phyloP scores from a whole-genome alignment of 2,797 vertebrate genomes.

The Sorex maritimensis region DNA sequence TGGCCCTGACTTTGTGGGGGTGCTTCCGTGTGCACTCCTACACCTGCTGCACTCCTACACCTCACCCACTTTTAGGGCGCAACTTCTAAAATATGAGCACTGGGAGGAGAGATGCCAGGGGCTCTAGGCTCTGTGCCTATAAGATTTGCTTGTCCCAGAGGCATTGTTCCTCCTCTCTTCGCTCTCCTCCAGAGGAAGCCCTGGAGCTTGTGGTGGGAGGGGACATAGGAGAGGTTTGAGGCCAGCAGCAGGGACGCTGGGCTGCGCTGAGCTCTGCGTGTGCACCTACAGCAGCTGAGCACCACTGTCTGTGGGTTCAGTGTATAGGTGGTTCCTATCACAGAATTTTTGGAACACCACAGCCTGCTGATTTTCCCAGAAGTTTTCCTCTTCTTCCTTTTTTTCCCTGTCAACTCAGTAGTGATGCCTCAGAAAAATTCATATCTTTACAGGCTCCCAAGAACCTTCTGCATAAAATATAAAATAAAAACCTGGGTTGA shows the following conservation, averaged over 20 bases:
- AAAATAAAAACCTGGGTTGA: conserved; percentile 7
- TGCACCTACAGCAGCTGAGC: too few species aligned
- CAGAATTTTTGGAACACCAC: background rate
- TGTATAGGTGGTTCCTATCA: background rate
- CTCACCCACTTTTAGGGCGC: background rate
- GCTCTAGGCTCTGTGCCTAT: background rate
- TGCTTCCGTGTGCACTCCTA: background rate
- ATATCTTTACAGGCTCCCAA: background rate
- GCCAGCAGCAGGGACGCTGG: background rate
- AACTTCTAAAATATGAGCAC: conserved; percentile 25
- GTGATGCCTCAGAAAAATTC: conserved; percentile 18
- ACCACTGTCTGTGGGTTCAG: background rate
- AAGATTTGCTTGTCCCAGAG: background rate
- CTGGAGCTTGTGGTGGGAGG: background rate
- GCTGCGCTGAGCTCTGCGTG: background rate
- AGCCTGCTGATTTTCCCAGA: background rate
- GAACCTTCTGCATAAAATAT: background rate
- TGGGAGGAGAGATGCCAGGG: background rate
- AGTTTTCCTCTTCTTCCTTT: background rate
- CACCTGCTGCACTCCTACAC: background rate
- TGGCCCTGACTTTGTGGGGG: background rate
- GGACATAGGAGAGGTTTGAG: background rate
- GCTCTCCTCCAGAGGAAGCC: background rate
- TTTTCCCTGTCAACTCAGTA: conserved; percentile 21
- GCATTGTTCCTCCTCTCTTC: background rate